Evolutionary conservation across 2,888 invertebrate genomes (phyloP), one percentile per base, ranked within the genome.

Genomic region (Catocala fraxini): DNA sequence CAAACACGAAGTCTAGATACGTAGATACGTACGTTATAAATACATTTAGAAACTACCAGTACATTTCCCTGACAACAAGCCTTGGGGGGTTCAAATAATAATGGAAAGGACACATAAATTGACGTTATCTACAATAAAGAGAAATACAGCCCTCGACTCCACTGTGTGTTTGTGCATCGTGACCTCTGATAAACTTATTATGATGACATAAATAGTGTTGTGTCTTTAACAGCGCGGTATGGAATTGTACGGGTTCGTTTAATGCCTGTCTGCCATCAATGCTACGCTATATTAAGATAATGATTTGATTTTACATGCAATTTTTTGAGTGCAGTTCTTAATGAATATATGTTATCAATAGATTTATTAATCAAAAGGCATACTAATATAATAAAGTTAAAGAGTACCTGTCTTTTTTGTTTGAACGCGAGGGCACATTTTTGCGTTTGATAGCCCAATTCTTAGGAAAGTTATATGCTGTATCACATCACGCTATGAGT

Each of bases 131-230:
- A 63, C 70, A 77, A 61, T 64, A 63, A 77, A 81, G 83, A 83
- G 81, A 77, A 82, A 77, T 73, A 76, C 64, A 79, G 80, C 80
- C 78, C 81, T 80, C 79, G 76, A 75, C 69, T 71, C 68, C 56
- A 66, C 70, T 73, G 77, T 92, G 92, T 91, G 92, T 91, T 92
- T 92, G 88, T 83, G 88, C 81, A 75, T 75, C 78, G 71, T 89
- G 92, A 90, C 91, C 92, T 80, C 61, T 76, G 93, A 94, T 93
- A 93, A 93, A 88, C 87, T 89, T 90, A 91, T 89, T 91, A 88
- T 91, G 89, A 88, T 89, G 91, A 89, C 92, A 91, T 92, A 89
- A 90, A 90, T 92, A 86, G 84, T 80, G 75, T 78, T 75, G 76
- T 80, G 74, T 77, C 73, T 74, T 69, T 72, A 73, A 70, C 56